Percentiles rank a stretch among this genome's conserved stretches.
Conservation (phyloP, 2,888 invertebrate species). For the Halictus quadricinctus region DNA sequence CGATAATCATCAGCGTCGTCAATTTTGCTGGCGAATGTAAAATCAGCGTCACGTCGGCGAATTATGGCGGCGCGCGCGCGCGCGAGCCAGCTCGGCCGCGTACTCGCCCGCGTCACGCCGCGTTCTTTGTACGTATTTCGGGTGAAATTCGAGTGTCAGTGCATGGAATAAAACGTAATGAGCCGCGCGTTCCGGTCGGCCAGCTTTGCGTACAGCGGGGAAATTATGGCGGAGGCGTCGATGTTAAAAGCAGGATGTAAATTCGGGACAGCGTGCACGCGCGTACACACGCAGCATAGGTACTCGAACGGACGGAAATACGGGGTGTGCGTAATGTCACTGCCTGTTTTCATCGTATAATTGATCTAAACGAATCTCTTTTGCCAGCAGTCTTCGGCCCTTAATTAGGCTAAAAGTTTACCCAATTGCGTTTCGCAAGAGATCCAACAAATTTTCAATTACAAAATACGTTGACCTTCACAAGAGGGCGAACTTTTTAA, state of each 20-base stretch:
- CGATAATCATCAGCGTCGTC: constrained; percentile 57
- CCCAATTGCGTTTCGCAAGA: not conserved
- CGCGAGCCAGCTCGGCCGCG: not conserved
- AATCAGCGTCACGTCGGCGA: constrained; percentile 61
- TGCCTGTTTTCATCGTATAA: not conserved
- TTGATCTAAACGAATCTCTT: not conserved
- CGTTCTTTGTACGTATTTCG: constrained; percentile 66
- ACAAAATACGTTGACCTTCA: not conserved
- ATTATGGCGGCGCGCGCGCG: constrained; percentile 52
- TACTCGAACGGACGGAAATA: constrained; percentile 5
- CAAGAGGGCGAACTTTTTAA: too few relatives aligned
- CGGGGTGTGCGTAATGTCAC: not conserved
- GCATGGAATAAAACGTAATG: constrained; percentile 63
- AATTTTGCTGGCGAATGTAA: constrained; percentile 61
- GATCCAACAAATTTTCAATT: not conserved
- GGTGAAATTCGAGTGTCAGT: constrained; percentile 65
- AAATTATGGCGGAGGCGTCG: constrained; percentile 66
- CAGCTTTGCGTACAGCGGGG: constrained; percentile 55
- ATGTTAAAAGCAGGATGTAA: constrained; percentile 72
- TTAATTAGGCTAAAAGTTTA: not conserved
- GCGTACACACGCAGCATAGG: constrained; percentile 18
- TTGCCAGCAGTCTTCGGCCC: not conserved
- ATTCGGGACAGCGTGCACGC: constrained; percentile 55
- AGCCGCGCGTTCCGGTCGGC: constrained; percentile 64
- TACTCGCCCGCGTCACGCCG: constrained; percentile 27